A percentile compares a stretch with the other conserved stretches of the same genome.
These are phyloP conservation scores for Rapana venosa DNA, from an alignment of 2,888 invertebrate species.

Conservation along the genomic window DNA sequence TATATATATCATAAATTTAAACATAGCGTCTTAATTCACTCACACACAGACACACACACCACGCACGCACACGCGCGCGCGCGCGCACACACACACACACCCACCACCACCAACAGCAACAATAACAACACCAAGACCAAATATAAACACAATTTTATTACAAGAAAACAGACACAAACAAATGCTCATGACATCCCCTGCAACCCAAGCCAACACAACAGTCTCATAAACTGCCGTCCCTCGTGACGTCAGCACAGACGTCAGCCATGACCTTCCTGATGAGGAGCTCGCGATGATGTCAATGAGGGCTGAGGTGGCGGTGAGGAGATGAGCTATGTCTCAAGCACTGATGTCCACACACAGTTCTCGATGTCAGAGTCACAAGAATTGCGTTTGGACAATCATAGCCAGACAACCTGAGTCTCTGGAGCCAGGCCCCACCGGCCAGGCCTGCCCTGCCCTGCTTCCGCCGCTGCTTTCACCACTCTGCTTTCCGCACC, in stretches of 20 bases:
- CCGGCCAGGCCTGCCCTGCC: too few relatives aligned
- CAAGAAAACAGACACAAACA: not conserved
- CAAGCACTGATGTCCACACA: constrained; percentile 83
- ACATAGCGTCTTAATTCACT: not conserved
- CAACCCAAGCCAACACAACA: not conserved
- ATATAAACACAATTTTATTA: not conserved
- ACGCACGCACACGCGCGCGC: not conserved
- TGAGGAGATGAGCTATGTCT: constrained; percentile 43
- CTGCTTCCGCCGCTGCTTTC: not conserved
- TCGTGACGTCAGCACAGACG: too few relatives aligned
- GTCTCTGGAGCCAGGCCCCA: too few relatives aligned
- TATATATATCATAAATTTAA: too few relatives aligned
- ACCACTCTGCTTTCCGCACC: not conserved
- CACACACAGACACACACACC: not conserved
- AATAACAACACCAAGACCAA: not conserved
- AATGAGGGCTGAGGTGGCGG: not conserved
- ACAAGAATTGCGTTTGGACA: constrained; percentile 86
- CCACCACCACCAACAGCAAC: not conserved
- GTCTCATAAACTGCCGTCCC: too few relatives aligned
- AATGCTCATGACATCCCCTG: not conserved
- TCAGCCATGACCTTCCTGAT: too few relatives aligned
- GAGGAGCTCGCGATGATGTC: not conserved
- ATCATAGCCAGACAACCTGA: constrained; percentile 80
- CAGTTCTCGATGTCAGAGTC: constrained; percentile 81
- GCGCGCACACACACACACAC: not conserved